Evolutionary conservation across 2,797 vertebrate genomes (phyloP).

Genomic region (Pipistrellus pipistrellus): DNA sequence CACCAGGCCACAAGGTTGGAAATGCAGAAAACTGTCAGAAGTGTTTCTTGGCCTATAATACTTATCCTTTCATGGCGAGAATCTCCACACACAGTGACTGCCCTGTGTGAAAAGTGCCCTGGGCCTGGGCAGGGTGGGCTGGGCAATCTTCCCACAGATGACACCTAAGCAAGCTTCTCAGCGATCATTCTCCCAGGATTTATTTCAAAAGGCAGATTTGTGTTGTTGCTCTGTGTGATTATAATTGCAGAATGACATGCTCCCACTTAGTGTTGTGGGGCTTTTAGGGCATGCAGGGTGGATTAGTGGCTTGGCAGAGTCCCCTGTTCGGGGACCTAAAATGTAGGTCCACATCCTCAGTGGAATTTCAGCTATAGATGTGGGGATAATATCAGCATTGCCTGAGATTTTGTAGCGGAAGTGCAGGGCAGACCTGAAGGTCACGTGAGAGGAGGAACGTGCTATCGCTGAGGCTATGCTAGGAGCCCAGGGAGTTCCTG

Average conservation of each 20-base stretch:
- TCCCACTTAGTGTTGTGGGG: background rate
- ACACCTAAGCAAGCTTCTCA: background rate
- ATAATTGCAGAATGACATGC: background rate
- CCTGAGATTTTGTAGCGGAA: background rate
- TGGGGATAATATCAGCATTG: background rate
- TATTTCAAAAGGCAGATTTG: background rate
- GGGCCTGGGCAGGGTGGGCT: background rate
- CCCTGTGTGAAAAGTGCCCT: background rate
- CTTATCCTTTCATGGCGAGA: background rate
- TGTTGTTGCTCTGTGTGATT: conserved; percentile 19
- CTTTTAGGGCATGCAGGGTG: background rate
- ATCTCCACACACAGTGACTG: background rate
- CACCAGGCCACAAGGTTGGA: background rate
- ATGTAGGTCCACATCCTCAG: background rate
- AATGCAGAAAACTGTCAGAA: background rate
- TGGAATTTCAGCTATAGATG: background rate
- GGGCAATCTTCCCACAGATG: conserved; percentile 4
- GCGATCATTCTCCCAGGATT: background rate
- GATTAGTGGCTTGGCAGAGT: background rate
- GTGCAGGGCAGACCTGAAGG: background rate
- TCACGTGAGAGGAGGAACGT: background rate
- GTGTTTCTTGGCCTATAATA: background rate
- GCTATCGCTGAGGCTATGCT: background rate
- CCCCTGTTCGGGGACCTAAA: background rate
- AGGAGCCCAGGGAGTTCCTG: background rate